Conservation (phyloP, 2,113 vertebrate genomes). For the Orientallactaga bullata region DNA sequence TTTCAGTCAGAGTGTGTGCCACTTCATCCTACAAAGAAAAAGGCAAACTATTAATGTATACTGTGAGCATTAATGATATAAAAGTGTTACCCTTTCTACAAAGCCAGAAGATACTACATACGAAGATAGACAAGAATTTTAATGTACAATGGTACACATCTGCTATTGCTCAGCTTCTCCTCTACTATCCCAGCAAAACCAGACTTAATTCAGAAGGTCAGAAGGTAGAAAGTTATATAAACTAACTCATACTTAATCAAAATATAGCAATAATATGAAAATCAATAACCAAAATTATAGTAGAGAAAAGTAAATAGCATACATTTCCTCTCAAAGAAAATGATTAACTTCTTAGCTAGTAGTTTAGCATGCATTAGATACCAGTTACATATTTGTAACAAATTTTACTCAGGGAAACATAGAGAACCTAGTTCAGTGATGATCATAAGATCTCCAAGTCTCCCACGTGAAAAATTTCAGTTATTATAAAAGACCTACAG, state of each 20-base stretch:
- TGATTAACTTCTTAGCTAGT: neutral
- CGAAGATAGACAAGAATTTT: neutral
- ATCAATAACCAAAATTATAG: neutral
- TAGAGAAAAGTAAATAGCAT: neutral
- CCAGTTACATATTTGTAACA: neutral
- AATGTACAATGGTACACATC: neutral
- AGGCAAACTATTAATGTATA: conserved; percentile 24
- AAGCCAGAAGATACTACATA: neutral
- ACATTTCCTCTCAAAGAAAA: neutral
- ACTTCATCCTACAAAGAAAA: conserved; percentile 94
- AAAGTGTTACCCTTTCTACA: conserved; percentile 4
- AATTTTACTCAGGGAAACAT: neutral
- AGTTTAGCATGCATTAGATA: conserved; percentile 1
- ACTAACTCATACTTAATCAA: neutral
- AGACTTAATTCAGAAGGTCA: neutral
- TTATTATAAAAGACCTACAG: neutral
- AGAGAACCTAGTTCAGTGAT: conserved; percentile 28
- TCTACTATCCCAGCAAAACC: neutral
- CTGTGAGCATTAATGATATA: neutral
- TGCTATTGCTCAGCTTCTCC: neutral
- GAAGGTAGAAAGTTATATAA: neutral
- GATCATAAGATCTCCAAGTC: neutral
- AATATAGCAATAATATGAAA: neutral
- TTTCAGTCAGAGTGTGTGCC: conserved; percentile 98
- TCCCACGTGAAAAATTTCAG: conserved; percentile 21